A percentile compares a stretch with the other conserved stretches of the same genome.
These are phyloP conservation scores for Prolemur simus DNA, from an alignment of 2,113 vertebrate species.

Conservation along the genomic window DNA sequence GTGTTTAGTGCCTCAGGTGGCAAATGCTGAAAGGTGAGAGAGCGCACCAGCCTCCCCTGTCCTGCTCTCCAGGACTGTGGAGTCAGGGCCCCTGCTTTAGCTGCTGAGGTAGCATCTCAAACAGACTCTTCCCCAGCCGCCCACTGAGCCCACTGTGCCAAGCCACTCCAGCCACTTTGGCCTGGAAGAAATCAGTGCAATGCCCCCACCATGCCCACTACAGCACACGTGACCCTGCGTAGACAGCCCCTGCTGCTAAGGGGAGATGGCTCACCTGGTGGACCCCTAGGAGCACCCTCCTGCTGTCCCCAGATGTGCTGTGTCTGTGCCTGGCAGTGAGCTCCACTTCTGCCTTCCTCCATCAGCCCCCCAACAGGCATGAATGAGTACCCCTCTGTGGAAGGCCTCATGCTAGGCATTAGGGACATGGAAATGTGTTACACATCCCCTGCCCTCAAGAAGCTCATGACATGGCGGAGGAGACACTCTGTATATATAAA, in stretches of 20 bases:
- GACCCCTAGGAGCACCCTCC: neutral
- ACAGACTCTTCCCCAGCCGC: neutral
- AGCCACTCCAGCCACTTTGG: neutral
- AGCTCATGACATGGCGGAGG: neutral
- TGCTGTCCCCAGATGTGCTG: neutral
- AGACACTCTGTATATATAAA: neutral
- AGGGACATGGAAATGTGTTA: neutral
- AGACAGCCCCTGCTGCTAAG: neutral
- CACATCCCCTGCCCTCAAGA: neutral
- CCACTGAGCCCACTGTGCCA: neutral
- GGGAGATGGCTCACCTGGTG: neutral
- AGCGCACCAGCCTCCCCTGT: neutral
- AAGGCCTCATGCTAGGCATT: neutral
- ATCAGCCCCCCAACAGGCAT: neutral
- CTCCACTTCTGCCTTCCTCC: neutral
- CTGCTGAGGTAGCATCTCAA: neutral
- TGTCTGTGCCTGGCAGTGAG: neutral
- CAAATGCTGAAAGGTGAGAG: constrained; percentile 94
- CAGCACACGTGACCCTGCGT: neutral
- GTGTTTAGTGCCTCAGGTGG: constrained; percentile 96
- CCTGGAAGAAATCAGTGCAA: neutral
- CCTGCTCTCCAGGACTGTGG: too few species aligned
- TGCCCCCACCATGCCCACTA: too few species aligned
- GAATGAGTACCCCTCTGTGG: neutral
- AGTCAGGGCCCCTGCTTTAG: neutral